phyloP scores from a whole-genome alignment of 2,113 vertebrate genomes.

The Tachuris rubrigastra region DNA sequence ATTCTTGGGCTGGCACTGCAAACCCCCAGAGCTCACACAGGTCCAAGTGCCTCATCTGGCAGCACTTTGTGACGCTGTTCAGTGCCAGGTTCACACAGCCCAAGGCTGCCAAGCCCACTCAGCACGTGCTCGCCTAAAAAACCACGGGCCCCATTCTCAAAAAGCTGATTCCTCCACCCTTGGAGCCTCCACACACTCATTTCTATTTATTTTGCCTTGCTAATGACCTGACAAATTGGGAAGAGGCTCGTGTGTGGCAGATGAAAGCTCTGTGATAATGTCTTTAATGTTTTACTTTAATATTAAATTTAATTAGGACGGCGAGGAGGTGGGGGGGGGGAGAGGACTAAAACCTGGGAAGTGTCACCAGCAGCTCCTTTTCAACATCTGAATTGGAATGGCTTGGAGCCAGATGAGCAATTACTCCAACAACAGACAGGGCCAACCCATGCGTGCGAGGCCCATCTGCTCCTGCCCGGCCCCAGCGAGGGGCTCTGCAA shows the following conservation, averaged over 20 bases:
- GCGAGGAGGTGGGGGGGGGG: background rate
- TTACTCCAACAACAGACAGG: background rate
- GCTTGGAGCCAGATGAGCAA: conserved; percentile 44
- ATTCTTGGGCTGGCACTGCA: background rate
- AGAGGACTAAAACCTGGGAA: background rate
- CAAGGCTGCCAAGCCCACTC: background rate
- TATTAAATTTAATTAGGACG: conserved; percentile 47
- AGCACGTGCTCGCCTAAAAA: background rate
- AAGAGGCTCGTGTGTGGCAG: background rate
- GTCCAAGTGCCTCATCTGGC: background rate
- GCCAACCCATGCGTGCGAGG: background rate
- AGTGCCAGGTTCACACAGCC: background rate
- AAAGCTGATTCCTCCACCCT: background rate
- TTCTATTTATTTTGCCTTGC: background rate
- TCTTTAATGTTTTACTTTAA: conserved; percentile 7
- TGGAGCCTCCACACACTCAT: background rate
- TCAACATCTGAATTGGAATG: conserved; percentile 14
- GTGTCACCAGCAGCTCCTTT: conserved; percentile 33
- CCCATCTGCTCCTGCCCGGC: conserved; percentile 11
- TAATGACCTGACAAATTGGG: background rate
- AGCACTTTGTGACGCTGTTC: fast-evolving
- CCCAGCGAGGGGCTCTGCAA: background rate
- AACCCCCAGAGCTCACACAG: background rate
- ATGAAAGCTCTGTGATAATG: background rate
- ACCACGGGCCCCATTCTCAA: background rate